Evolutionary conservation across 2,888 invertebrate species (phyloP), one percentile per base, ranked within the genome.

Genomic region (Drosophila melanocephala): DNA sequence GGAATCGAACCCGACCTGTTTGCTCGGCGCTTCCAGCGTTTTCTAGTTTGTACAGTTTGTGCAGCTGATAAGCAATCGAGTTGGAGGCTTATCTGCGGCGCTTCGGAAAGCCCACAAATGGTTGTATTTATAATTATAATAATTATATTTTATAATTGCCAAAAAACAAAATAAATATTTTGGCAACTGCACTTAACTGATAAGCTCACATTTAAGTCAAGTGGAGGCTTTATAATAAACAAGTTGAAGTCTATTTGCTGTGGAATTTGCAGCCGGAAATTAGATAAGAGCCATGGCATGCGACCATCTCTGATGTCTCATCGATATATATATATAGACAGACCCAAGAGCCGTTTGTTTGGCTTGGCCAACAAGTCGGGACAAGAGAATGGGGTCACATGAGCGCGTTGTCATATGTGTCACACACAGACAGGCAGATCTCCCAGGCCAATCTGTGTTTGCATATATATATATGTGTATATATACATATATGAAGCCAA

Each of bases 371-470:
- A 69, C 77, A 75, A 28, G 56, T 62, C n/a, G 68, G 62, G 67
- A 51, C 69, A 81, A 67, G 55, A 67, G 78, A 72, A 50, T 72
- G 64, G 82, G 79, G 78, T 79, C 78, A 79, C 72, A 79, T 81
- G 81, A 56, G 42, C 53, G 65, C 28, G 76, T 61, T 77, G 72
- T 26, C 47, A 77, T 57, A 68, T 63, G 26, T 73, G 61, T 65
- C 74, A 60, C 22, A 42, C 37, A 52, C 44, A 55, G n/a, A 65
- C 56, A 51, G 30, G 30, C 50, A 52, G 35, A 55, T 67, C 63
- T 56, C 33, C 1, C 12, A 12, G n/a, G 28, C 55, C 70, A 79
- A 75, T 75, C 79, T 79, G 1, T 22, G 32, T 68, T n/a, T 26
- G 39, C 26, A 53, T 62, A 77, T 62, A 81, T 37, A 4, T 6